A percentile compares a stretch with the other conserved stretches of the same genome.
Conservation (phyloP, 2,888 invertebrate genomes). For the Drosophila maculinotata region DNA sequence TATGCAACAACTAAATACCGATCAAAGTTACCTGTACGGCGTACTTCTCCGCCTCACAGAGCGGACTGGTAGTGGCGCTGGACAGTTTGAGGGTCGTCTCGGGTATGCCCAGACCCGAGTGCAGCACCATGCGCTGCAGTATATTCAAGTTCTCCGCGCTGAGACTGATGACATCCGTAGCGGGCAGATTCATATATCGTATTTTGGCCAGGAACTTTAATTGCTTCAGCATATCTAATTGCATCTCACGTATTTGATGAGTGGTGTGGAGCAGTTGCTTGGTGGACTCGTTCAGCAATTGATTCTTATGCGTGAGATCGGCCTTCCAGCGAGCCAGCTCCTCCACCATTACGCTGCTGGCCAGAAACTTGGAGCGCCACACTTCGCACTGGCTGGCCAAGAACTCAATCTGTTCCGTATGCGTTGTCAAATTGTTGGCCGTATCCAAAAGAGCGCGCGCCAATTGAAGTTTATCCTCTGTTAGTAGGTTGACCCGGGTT, state of each 20-base stretch:
- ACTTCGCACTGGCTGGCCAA: constrained; percentile 97
- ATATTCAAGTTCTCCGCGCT: constrained; percentile 84
- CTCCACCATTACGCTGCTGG: constrained; percentile 97
- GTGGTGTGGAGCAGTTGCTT: constrained; percentile 82
- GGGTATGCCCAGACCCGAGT: constrained; percentile 85
- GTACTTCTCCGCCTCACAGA: constrained; percentile 83
- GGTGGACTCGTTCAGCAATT: constrained; percentile 83
- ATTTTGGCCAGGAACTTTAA: constrained; percentile 84
- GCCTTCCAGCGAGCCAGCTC: constrained; percentile 95
- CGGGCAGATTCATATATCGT: constrained; percentile 83
- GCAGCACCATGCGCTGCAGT: constrained; percentile 84
- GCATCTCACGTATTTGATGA: constrained; percentile 84
- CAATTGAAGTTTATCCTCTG: constrained; percentile 95
- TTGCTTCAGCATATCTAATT: constrained; percentile 83
- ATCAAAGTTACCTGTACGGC: constrained; percentile 76
- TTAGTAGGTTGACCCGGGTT: constrained; percentile 94
- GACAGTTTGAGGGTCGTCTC: constrained; percentile 79
- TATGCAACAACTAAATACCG: too few relatives aligned
- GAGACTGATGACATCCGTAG: constrained; percentile 83
- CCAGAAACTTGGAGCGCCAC: constrained; percentile 98
- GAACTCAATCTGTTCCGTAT: constrained; percentile 97
- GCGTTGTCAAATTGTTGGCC: constrained; percentile 93
- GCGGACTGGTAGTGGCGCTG: constrained; percentile 76
- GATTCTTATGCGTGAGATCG: constrained; percentile 88
- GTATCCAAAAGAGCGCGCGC: constrained; percentile 94